Percentiles rank a stretch among this genome's conserved stretches.
phyloP scores from a whole-genome alignment of 2,797 vertebrate species.

The Miichthys miiuy region DNA sequence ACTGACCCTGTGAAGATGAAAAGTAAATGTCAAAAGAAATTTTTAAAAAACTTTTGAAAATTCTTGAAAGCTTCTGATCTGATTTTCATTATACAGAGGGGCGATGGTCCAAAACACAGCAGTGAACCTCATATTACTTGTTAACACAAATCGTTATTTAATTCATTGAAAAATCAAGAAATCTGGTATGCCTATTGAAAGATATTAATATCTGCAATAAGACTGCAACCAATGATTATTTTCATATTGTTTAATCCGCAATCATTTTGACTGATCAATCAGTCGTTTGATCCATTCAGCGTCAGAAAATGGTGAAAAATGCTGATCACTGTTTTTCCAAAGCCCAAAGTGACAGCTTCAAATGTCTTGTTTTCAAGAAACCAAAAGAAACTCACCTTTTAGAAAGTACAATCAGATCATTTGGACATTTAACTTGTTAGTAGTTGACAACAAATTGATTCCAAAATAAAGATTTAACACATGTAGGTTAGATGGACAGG shows the following conservation, averaged over 20 bases:
- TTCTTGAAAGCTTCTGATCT: neutral
- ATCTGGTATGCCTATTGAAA: too few species aligned
- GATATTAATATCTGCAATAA: neutral
- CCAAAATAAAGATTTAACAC: neutral
- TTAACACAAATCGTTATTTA: neutral
- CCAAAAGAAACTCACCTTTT: too few species aligned
- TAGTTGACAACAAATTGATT: neutral
- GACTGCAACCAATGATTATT: too few species aligned
- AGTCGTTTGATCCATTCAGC: too few species aligned
- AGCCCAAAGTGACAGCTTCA: too few species aligned
- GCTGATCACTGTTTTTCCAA: too few species aligned
- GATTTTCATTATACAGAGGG: neutral
- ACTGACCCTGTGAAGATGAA: neutral
- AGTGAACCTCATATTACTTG: neutral
- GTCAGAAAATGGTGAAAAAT: too few species aligned
- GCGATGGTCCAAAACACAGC: neutral
- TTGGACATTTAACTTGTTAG: too few species aligned
- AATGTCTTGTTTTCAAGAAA: too few species aligned
- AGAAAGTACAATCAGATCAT: too few species aligned
- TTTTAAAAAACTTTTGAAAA: neutral
- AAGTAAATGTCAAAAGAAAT: neutral
- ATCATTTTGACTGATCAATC: too few species aligned
- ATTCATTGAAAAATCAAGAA: neutral
- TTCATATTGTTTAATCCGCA: too few species aligned
- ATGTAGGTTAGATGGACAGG: neutral